These are phyloP conservation scores for Acomys russatus DNA, from an alignment of 2,797 vertebrate genomes.

Conservation along the genomic window DNA sequence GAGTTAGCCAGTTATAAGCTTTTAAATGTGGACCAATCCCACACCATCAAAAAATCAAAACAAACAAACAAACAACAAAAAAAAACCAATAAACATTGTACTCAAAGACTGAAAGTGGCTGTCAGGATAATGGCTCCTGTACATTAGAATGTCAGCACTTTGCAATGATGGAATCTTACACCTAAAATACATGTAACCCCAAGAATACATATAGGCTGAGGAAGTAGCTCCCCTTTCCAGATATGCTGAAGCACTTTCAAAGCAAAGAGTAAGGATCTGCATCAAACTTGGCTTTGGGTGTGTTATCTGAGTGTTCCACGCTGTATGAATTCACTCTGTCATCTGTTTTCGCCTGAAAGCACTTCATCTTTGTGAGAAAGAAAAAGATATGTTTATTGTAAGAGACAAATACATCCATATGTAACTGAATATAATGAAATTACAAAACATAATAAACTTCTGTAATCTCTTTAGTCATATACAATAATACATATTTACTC, in stretches of 20 bases:
- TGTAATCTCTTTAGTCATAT: conserved; percentile 54
- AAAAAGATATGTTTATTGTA: conserved; percentile 44
- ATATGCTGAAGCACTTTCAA: background rate
- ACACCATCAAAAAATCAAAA: background rate
- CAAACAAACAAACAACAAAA: no score
- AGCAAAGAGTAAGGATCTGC: background rate
- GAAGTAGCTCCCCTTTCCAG: background rate
- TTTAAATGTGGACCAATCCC: background rate
- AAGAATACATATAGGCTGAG: background rate
- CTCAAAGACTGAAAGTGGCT: background rate
- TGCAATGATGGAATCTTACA: background rate
- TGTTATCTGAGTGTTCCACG: background rate
- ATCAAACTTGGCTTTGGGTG: background rate
- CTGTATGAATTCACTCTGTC: background rate
- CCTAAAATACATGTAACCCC: background rate
- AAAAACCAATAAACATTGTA: background rate
- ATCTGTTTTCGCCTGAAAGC: conserved; percentile 20
- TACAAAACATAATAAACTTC: conserved; percentile 38
- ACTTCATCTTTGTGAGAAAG: conserved; percentile 46
- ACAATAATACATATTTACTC: conserved; percentile 57
- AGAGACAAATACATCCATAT: conserved; percentile 5
- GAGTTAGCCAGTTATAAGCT: background rate
- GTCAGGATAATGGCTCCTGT: background rate
- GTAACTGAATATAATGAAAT: conserved; percentile 57
- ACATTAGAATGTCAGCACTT: background rate